Conservation (phyloP, 2,888 invertebrate genomes). For the Lamellibrachia columna region DNA sequence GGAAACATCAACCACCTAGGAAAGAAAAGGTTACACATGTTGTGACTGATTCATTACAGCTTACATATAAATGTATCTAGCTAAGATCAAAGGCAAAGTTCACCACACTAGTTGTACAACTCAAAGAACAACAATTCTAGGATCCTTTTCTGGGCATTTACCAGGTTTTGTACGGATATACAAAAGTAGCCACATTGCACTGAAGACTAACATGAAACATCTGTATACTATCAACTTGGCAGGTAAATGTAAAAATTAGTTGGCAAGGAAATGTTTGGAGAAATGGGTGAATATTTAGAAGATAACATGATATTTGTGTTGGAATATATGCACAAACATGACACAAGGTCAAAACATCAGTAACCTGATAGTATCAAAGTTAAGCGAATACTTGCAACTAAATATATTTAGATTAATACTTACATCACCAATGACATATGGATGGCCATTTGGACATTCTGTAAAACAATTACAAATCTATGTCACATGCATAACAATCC, state of each 20-base stretch:
- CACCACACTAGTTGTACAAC: background rate
- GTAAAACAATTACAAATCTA: constrained; percentile 35
- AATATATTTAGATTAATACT: constrained; percentile 26
- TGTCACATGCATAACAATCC: constrained; percentile 20
- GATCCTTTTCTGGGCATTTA: too few relatives aligned
- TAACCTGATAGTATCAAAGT: background rate
- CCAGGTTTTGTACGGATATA: too few relatives aligned
- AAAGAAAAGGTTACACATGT: background rate
- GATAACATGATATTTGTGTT: background rate
- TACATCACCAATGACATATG: constrained; percentile 55
- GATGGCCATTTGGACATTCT: constrained; percentile 60
- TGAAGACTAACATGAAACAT: too few relatives aligned
- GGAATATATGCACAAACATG: background rate
- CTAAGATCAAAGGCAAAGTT: background rate
- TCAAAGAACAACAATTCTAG: background rate
- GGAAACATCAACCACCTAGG: background rate
- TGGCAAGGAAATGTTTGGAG: too few relatives aligned
- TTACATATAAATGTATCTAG: background rate
- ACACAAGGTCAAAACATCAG: background rate
- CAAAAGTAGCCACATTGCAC: too few relatives aligned
- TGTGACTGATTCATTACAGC: background rate
- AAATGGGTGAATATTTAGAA: background rate
- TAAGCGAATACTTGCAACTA: background rate
- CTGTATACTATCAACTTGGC: too few relatives aligned
- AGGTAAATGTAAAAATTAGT: too few relatives aligned